Evolutionary conservation across 2,113 vertebrate genomes (phyloP).

Genomic region (Seriola aureovittata): DNA sequence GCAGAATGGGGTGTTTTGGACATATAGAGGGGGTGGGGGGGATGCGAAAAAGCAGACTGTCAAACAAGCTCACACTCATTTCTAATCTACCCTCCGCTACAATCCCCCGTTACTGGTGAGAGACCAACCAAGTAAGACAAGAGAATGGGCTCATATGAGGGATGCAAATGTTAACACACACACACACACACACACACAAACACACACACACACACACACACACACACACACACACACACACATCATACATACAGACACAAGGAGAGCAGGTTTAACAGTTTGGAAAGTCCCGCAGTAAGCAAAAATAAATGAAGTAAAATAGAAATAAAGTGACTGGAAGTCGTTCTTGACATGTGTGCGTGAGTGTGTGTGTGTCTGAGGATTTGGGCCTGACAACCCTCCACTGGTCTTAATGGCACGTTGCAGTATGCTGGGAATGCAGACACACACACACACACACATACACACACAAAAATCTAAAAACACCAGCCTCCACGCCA

Average conservation of each 20-base stretch:
- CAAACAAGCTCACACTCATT: slow-evolving; percentile 54
- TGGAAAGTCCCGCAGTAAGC: slow-evolving; percentile 2
- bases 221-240: slow-evolving; percentile 43
- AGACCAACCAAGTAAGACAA: slow-evolving; percentile 48
- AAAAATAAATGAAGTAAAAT: slow-evolving; percentile 1
- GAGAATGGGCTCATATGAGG: slow-evolving; percentile 47
- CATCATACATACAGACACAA: slow-evolving; percentile 34
- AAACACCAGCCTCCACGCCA: slow-evolving; percentile 31
- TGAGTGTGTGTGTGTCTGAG: slow-evolving; percentile 13
- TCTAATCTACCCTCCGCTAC: slow-evolving; percentile 63
- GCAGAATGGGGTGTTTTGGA: slow-evolving; percentile 53
- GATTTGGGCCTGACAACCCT: neutral
- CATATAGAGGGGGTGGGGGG: neutral
- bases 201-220: slow-evolving; percentile 45
- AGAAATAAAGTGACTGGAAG: neutral
- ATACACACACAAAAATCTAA: neutral
- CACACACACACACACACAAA: slow-evolving; percentile 36
- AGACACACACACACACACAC: slow-evolving; percentile 25
- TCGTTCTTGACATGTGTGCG: neutral
- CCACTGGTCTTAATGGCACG: neutral
- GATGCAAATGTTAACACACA: slow-evolving; percentile 57
- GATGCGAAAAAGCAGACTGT: slow-evolving; percentile 51
- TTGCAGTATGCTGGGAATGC: slow-evolving; percentile 25
- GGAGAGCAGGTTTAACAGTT: neutral
- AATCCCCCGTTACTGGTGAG: slow-evolving; percentile 41